Evolutionary conservation across 2,888 invertebrate genomes (phyloP).

Genomic region (Mythimna vitellina): DNA sequence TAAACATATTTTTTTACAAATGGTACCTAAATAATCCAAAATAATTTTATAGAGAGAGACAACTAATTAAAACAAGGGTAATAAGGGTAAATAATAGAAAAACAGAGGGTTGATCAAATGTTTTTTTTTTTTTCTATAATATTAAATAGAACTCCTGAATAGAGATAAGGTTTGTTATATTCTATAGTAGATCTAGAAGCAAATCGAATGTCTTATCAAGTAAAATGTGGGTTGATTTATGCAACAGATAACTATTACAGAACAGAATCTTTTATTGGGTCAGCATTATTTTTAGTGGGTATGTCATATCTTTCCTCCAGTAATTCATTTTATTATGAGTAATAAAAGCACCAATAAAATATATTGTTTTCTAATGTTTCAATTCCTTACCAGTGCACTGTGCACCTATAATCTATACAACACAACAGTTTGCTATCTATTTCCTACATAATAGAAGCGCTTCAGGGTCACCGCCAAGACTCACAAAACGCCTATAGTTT

Average conservation of each 20-base stretch:
- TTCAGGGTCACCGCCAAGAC: background rate
- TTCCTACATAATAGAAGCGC: background rate
- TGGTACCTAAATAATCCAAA: too few species aligned
- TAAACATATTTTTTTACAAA: background rate
- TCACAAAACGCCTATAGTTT: too few species aligned
- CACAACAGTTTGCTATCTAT: background rate
- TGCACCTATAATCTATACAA: too few species aligned
- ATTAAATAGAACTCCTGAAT: background rate
- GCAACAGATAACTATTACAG: background rate
- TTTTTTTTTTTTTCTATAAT: background rate
- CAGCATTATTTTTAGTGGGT: background rate
- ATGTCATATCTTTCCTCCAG: background rate
- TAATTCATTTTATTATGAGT: background rate
- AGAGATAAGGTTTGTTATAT: background rate
- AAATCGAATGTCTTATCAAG: conserved; percentile 20
- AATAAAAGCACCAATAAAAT: too few species aligned
- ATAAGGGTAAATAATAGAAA: too few species aligned
- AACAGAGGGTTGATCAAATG: background rate
- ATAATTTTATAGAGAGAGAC: background rate
- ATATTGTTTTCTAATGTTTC: too few species aligned
- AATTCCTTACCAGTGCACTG: too few species aligned
- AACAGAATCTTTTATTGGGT: background rate
- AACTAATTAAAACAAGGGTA: too few species aligned
- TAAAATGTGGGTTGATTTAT: conserved; percentile 2
- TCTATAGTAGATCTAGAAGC: background rate